These are phyloP conservation scores for Himalopsyche phryganea DNA, from an alignment of 1,140 invertebrate species.

Conservation along the genomic window DNA sequence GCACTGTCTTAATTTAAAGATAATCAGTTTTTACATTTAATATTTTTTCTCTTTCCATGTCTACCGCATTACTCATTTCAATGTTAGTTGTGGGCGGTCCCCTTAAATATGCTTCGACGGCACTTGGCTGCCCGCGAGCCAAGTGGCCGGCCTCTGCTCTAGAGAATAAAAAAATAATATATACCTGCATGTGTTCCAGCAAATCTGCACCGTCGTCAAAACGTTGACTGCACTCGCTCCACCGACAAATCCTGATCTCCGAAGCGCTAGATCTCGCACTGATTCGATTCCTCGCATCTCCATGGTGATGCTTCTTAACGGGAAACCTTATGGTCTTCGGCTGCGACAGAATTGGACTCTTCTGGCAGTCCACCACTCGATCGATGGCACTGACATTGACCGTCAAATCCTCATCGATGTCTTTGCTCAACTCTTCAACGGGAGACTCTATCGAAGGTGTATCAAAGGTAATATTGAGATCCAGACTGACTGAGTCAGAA, in stretches of 20 bases:
- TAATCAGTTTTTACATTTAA: no score
- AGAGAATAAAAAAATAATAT: background rate
- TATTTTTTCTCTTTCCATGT: no score
- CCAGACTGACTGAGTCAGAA: slow-evolving; percentile 10
- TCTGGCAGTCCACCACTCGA: slow-evolving; percentile 35
- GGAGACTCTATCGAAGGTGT: slow-evolving; percentile 45
- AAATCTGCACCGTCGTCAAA: slow-evolving; percentile 76
- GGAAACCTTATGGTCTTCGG: slow-evolving; percentile 78
- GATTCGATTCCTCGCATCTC: slow-evolving; percentile 33
- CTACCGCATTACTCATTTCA: no score
- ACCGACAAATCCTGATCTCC: slow-evolving; percentile 63
- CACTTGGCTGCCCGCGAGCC: no score
- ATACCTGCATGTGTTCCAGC: slow-evolving; percentile 84
- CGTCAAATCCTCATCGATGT: slow-evolving; percentile 50
- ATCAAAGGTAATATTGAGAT: slow-evolving; percentile 13
- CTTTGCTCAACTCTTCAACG: slow-evolving; percentile 48
- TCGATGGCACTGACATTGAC: slow-evolving; percentile 44
- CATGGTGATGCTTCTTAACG: slow-evolving; percentile 50
- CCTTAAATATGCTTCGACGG: no score
- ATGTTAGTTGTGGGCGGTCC: no score
- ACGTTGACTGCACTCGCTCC: slow-evolving; percentile 77
- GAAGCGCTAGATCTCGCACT: slow-evolving; percentile 30
- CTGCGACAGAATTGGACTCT: slow-evolving; percentile 68
- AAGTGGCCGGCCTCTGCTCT: no score
- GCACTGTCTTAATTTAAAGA: no score